Base-by-base conservation (phyloP, 2,888 invertebrate species). In the Sinelater perroti region DNA sequence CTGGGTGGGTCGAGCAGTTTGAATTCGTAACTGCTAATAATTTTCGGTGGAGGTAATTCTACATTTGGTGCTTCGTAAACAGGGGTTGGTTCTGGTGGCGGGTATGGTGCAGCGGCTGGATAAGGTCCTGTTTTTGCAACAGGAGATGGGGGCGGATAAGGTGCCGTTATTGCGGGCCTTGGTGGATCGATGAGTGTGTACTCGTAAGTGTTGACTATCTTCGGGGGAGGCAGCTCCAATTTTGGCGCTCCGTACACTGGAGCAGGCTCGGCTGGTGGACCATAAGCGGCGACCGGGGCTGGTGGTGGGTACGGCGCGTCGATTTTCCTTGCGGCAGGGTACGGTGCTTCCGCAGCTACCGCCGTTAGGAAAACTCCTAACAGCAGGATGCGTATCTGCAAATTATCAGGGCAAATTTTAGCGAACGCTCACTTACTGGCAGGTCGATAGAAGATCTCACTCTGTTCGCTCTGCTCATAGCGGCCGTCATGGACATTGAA, bases 191-290 rank as follows among this genome's bases (percentile, higher is more conserved):
- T 46, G 33, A 3, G 28, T 11, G 4, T 24, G 31, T 3, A 17
- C 17, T 10, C 17, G 24, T 46, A 28, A 18, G 13, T 16, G 16
- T 3, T 46, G 2, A 18, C 49, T 16, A 28, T 16, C 13, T 30
- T 30, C 7, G 31, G 31, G 18, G 14, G 21, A 3, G 50, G 50
- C 1, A 28, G 11, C 18, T 44, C 52, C 7, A 52, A 2, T 33
- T 31, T 31, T 16, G 53, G 45, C 30, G 35, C 2, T 2, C 47
- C 47, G 36, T 35, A 49, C n/a, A 36, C 28, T 16, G 36, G 24
- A 24, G 35, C 49, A 1, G 50, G 50, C n/a, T 13, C 38, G 6
- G 3, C 18, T 38, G 36, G 1, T 21, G 47, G 33, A 17, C n/a
- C n/a, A n/a, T 47, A 47, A 6, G 35, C 35, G 21, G 6, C 36